A percentile compares a stretch with the other conserved stretches of the same genome.
Conservation (phyloP, 2,888 invertebrate species). For the Aphodius sticticus region DNA sequence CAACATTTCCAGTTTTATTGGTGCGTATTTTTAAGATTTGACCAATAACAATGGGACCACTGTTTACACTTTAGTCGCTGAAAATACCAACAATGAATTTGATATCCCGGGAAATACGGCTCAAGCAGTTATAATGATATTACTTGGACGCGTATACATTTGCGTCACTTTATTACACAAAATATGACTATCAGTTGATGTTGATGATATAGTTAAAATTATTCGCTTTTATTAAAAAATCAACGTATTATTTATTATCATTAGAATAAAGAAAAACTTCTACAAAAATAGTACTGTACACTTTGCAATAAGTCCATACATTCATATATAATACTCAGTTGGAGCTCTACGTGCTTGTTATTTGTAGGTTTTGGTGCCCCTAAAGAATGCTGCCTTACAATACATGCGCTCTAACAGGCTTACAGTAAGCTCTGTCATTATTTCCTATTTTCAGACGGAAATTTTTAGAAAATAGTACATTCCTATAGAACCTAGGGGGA, state of each 20-base stretch:
- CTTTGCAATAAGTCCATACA: neutral
- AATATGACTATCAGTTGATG: neutral
- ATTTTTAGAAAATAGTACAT: too few relatives aligned
- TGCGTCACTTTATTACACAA: neutral
- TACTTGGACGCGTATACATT: neutral
- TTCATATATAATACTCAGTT: neutral
- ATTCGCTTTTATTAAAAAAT: too few relatives aligned
- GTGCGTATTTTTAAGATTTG: neutral
- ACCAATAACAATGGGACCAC: neutral
- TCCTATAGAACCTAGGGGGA: too few relatives aligned
- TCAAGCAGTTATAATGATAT: neutral
- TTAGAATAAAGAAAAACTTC: too few relatives aligned
- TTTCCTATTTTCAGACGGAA: too few relatives aligned
- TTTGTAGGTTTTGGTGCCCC: neutral
- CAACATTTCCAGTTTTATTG: neutral
- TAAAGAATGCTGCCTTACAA: too few relatives aligned
- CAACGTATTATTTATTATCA: too few relatives aligned
- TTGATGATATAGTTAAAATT: too few relatives aligned
- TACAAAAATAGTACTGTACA: neutral
- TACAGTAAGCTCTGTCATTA: too few relatives aligned
- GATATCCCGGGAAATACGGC: neutral
- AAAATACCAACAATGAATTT: neutral
- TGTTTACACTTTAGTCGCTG: neutral
- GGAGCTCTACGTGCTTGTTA: neutral
- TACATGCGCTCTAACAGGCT: too few relatives aligned